These are phyloP conservation scores for Scaptomyza tumidula DNA, from an alignment of 2,888 invertebrate species.

Conservation along the genomic window DNA sequence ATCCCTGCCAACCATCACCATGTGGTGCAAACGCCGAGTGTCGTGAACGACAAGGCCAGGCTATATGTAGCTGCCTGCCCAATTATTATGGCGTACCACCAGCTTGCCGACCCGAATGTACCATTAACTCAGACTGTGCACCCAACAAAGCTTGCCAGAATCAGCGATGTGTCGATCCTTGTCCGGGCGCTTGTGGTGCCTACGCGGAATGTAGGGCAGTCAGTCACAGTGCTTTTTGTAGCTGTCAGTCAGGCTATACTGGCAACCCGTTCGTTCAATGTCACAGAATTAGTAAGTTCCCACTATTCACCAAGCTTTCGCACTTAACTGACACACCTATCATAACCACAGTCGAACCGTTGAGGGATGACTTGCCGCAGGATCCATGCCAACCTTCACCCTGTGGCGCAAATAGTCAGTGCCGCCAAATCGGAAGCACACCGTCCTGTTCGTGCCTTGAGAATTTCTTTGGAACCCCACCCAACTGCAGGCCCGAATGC, in stretches of 20 bases:
- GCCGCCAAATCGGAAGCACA: conserved; percentile 86
- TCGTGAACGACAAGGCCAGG: conserved; percentile 88
- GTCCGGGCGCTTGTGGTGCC: conserved; percentile 90
- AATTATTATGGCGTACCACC: conserved; percentile 91
- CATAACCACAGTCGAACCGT: conserved; percentile 73
- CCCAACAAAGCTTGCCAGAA: conserved; percentile 91
- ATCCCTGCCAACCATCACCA: conserved; percentile 89
- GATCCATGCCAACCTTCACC: conserved; percentile 86
- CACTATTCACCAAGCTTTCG: not conserved
- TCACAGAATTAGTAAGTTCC: conserved; percentile 85
- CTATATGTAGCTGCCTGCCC: conserved; percentile 91
- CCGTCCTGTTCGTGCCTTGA: conserved; percentile 91
- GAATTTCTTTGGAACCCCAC: conserved; percentile 89
- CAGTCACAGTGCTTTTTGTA: conserved; percentile 92
- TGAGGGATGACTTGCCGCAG: conserved; percentile 60
- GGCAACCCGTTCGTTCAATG: conserved; percentile 92
- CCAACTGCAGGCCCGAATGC: conserved; percentile 90
- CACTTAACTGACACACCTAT: conserved; percentile 3
- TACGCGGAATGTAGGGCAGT: conserved; percentile 89
- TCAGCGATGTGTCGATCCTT: conserved; percentile 92
- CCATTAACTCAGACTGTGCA: conserved; percentile 91
- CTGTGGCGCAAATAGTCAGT: conserved; percentile 86
- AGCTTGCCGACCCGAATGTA: conserved; percentile 91
- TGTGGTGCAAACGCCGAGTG: conserved; percentile 92
- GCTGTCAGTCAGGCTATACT: conserved; percentile 88